Evolutionary conservation across 2,113 vertebrate genomes (phyloP).

Genomic region (cat (Felis catus)): F.catus_Fca126_mat1.0 CM031417.1:82742501-82743000

Average conservation of each 20-base stretch:
- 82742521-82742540: conserved; percentile 23
- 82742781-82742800: too few relatives aligned
- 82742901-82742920: background rate
- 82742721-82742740: too few relatives aligned
- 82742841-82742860: too few relatives aligned
- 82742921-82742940: background rate
- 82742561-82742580: background rate
- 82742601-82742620: background rate
- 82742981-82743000: background rate
- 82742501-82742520: conserved; percentile 69
- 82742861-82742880: too few relatives aligned
- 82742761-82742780: too few relatives aligned
- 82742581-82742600: background rate
- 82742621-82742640: background rate
- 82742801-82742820: too few relatives aligned
- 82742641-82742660: background rate
- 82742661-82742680: background rate
- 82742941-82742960: background rate
- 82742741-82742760: too few relatives aligned
- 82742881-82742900: too few relatives aligned
- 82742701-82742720: too few relatives aligned
- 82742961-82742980: background rate
- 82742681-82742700: too few relatives aligned
- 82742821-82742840: too few relatives aligned
- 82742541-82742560: background rate